phyloP scores from a whole-genome alignment of 37 sponge, comb jelly and placozoan species.

The Diacarnus erythraeanus region DNA sequence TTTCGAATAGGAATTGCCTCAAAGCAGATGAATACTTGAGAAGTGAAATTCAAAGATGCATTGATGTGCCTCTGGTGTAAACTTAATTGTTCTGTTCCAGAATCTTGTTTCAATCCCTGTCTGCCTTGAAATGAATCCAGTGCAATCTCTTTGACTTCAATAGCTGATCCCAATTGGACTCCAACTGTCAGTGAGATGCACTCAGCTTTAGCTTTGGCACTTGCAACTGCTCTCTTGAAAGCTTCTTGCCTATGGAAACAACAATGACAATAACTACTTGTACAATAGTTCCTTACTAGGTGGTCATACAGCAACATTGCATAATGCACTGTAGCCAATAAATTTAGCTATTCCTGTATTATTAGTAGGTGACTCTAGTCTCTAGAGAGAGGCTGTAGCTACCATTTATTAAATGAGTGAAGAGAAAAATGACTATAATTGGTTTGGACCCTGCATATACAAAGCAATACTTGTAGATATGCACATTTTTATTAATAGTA shows the following conservation, averaged over 20 bases:
- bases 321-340: no score
- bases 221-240: slow-evolving; percentile 52
- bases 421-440: no score
- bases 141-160: slow-evolving; percentile 32
- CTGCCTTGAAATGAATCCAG: not conserved
- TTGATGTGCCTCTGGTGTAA: slow-evolving; percentile 16
- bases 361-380: no score
- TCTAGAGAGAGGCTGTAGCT: no score
- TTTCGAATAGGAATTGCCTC: slow-evolving; percentile 27
- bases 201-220: slow-evolving; percentile 60
- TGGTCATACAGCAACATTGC: no score
- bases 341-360: no score
- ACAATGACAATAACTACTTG: not conserved
- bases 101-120: not conserved
- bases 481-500: no score
- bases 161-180: slow-evolving; percentile 44
- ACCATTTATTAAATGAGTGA: no score
- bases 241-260: slow-evolving; percentile 67
- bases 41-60: slow-evolving; percentile 13
- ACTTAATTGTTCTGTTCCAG: not conserved
- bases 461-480: no score
- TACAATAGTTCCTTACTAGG: no score
- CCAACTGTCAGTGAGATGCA: slow-evolving; percentile 46
- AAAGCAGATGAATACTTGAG: slow-evolving; percentile 34
- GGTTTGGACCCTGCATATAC: no score